These are phyloP conservation scores for Cyphomyrus plagiostoma DNA, from an alignment of 2,113 vertebrate species.

Conservation along the genomic window DNA sequence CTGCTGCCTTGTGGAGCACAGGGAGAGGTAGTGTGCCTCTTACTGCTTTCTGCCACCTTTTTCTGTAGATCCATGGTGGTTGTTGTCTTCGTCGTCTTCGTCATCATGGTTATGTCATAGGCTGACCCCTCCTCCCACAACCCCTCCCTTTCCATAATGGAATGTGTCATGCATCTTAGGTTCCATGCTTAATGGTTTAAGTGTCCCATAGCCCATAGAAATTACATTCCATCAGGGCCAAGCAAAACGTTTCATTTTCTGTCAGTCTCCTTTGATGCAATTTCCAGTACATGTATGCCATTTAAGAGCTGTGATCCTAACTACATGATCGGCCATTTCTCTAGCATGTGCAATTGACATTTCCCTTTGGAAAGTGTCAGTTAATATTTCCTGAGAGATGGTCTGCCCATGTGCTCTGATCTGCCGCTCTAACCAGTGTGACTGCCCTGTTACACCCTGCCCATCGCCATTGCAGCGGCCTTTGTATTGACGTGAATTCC, in stretches of 20 bases:
- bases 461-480: neutral
- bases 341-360: neutral
- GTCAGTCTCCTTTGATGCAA: neutral
- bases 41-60: conserved; percentile 18
- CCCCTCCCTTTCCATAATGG: neutral
- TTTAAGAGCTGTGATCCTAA: neutral
- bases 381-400: neutral
- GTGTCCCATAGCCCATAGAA: neutral
- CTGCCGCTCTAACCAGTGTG: neutral
- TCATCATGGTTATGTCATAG: conserved; percentile 19
- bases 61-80: conserved; percentile 11
- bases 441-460: neutral
- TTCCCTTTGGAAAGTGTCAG: neutral
- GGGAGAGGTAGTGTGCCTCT: conserved; percentile 67
- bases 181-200: neutral
- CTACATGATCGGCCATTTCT: neutral
- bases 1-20: conserved; percentile 57
- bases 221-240: neutral
- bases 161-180: neutral
- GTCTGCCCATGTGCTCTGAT: neutral
- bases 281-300: neutral
- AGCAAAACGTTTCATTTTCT: neutral
- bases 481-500: neutral
- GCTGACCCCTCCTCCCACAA: neutral
- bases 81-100: conserved; percentile 8